Evolutionary conservation across 2,888 invertebrate genomes (phyloP).

Genomic region (Synergus laeviventris): DNA sequence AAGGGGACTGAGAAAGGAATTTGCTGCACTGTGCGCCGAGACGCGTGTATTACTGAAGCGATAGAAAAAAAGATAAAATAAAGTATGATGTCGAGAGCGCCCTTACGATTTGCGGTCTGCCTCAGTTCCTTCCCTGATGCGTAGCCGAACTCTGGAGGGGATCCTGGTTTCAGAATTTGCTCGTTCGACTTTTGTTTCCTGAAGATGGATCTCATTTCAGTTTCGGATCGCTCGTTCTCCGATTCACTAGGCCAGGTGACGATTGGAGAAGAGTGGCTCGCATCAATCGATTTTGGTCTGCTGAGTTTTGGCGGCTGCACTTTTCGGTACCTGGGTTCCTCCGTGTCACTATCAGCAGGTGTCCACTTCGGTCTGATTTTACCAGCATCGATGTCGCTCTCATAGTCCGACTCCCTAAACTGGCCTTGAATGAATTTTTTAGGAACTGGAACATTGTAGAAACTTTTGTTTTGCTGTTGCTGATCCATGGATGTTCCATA

Average conservation of each 20-base stretch:
- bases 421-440: constrained; percentile 83
- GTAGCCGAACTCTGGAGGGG: constrained; percentile 80
- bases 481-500: constrained; percentile 52
- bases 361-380: constrained; percentile 82
- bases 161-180: constrained; percentile 76
- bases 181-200: constrained; percentile 58
- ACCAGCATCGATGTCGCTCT: constrained; percentile 81
- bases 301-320: constrained; percentile 79
- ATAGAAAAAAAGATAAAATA: constrained; percentile 44
- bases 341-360: constrained; percentile 79
- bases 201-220: constrained; percentile 54
- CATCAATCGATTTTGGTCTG: constrained; percentile 72
- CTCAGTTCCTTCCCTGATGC: constrained; percentile 73
- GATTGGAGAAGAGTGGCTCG: constrained; percentile 69
- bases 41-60: constrained; percentile 38
- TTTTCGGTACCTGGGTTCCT: constrained; percentile 80
- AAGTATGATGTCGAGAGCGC: constrained; percentile 40
- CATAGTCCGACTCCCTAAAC: constrained; percentile 83
- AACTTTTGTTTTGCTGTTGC: constrained; percentile 52
- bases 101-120: constrained; percentile 73
- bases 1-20: constrained; percentile 24
- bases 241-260: constrained; percentile 72
- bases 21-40: constrained; percentile 1
- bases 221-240: constrained; percentile 74
- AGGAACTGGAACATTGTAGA: constrained; percentile 77